phyloP scores from a whole-genome alignment of 2,113 vertebrate genomes.

The Scopus umbretta region DNA sequence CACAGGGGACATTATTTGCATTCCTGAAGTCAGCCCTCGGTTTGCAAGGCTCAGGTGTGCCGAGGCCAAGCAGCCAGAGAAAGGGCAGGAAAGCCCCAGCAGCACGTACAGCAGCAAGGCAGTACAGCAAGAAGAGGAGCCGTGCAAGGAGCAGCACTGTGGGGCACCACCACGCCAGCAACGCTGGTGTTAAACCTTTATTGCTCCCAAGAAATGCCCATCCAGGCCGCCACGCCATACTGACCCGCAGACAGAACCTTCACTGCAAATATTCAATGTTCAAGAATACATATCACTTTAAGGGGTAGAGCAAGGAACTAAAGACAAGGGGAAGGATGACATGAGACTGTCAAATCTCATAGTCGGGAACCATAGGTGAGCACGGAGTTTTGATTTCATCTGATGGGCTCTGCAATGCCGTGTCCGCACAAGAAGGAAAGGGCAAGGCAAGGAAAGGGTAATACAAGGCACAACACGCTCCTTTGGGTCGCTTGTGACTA shows the following conservation, averaged over 20 bases:
- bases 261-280: neutral
- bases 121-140: neutral
- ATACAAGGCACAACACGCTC: neutral
- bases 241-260: neutral
- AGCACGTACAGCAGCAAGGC: neutral
- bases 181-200: neutral
- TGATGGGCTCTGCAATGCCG: neutral
- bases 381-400: rapidly evolving
- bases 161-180: neutral
- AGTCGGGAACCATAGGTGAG: neutral
- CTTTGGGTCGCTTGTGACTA: neutral
- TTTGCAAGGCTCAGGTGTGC: neutral
- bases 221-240: rapidly evolving
- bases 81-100: neutral
- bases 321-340: neutral
- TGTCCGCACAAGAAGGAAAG: neutral
- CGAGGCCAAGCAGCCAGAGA: neutral
- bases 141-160: neutral
- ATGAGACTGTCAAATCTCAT: neutral
- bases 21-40: neutral
- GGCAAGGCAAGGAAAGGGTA: neutral
- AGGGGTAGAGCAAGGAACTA: neutral
- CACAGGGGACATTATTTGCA: slow-evolving; percentile 36
- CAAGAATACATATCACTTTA: rapidly evolving
- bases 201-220: rapidly evolving